These are phyloP conservation scores for Danaus chrysippus DNA, from an alignment of 2,888 invertebrate genomes.

Conservation along the genomic window DNA sequence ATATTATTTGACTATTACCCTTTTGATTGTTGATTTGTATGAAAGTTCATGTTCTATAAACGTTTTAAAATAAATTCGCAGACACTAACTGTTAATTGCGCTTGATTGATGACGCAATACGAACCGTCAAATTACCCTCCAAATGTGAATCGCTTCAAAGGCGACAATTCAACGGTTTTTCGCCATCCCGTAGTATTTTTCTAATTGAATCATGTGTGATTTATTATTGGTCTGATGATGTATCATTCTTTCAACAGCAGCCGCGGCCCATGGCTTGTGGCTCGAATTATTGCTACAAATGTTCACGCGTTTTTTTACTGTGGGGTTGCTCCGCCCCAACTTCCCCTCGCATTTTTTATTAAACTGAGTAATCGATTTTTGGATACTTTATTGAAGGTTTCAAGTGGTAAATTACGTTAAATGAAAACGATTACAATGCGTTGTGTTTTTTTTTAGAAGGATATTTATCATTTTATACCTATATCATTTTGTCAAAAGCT, in stretches of 20 bases:
- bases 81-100: conserved; percentile 54
- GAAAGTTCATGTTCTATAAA: background rate
- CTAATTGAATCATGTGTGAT: conserved; percentile 79
- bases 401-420: conserved; percentile 36
- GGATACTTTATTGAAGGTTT: conserved; percentile 47
- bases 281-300: conserved; percentile 75
- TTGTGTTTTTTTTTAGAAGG: conserved; percentile 16
- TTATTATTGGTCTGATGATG: conserved; percentile 79
- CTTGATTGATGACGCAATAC: conserved; percentile 73
- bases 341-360: conserved; percentile 65
- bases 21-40: too few relatives aligned
- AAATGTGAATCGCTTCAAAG: conserved; percentile 53
- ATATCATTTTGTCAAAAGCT: too few relatives aligned
- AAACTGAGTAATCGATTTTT: conserved; percentile 51
- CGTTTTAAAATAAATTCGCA: conserved; percentile 7
- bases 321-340: conserved; percentile 46
- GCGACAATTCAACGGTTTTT: conserved; percentile 63
- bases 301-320: conserved; percentile 71
- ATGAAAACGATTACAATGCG: conserved; percentile 30
- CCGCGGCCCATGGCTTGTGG: conserved; percentile 71
- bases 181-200: conserved; percentile 65
- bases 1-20: too few relatives aligned
- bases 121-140: conserved; percentile 70
- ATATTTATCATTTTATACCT: background rate
- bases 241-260: conserved; percentile 78